These are phyloP conservation scores for Oncorhynchus clarkii DNA, from an alignment of 2,113 vertebrate species.

Conservation along the genomic window DNA sequence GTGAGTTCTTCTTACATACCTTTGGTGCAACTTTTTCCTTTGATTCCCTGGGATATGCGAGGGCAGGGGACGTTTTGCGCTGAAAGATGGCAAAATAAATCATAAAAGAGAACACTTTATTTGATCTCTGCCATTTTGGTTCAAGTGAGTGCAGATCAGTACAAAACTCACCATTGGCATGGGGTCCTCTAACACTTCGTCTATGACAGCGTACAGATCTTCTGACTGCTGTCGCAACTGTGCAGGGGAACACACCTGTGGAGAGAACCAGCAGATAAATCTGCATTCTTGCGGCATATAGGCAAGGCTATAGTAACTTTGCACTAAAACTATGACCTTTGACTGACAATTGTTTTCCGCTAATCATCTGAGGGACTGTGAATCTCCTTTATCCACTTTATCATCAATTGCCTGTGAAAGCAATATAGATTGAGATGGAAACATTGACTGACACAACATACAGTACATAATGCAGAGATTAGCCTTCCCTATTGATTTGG, in stretches of 20 bases:
- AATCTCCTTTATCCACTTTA: constrained; percentile 77
- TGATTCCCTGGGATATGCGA: constrained; percentile 63
- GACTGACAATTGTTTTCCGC: too few species aligned
- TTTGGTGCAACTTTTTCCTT: constrained; percentile 59
- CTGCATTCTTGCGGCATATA: constrained; percentile 21
- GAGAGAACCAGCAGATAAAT: constrained; percentile 44
- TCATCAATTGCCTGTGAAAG: constrained; percentile 74
- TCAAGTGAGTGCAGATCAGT: background rate
- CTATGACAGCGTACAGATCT: constrained; percentile 90
- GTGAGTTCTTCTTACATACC: constrained; percentile 63
- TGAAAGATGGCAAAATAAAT: constrained; percentile 42
- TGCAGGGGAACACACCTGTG: constrained; percentile 87
- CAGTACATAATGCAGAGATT: background rate
- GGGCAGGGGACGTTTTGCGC: constrained; percentile 65
- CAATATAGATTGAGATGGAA: constrained; percentile 20
- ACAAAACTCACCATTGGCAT: constrained; percentile 74
- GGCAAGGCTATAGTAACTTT: background rate
- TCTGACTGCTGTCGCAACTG: constrained; percentile 89
- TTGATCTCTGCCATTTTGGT: background rate
- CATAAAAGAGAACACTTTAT: background rate
- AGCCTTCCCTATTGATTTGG: background rate
- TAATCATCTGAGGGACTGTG: background rate
- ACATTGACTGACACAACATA: constrained; percentile 2
- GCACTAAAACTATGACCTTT: background rate
- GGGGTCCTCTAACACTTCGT: constrained; percentile 85